Evolutionary conservation across 2,797 vertebrate species (phyloP).

Genomic region (Cercopithecus petaurista): DNA sequence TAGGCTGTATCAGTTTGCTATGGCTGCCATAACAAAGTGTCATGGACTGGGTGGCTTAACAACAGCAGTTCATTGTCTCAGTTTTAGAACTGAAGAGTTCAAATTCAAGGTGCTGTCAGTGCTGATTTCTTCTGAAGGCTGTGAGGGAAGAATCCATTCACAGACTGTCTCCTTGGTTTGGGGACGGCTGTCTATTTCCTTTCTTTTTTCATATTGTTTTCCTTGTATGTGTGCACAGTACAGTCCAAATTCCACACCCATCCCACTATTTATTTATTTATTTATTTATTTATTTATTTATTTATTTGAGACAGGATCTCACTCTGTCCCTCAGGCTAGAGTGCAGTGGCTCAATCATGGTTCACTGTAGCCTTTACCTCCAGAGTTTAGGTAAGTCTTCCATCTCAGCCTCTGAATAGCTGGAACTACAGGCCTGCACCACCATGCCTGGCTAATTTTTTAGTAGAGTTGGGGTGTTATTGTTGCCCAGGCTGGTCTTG

Average conservation of each 20-base stretch:
- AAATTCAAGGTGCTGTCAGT: background rate
- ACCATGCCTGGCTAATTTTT: background rate
- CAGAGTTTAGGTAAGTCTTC: background rate
- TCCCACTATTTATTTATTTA: too few species aligned
- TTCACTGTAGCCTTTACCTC: background rate
- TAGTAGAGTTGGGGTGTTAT: background rate
- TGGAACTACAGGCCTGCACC: background rate
- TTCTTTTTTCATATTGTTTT: background rate
- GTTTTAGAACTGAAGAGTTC: background rate
- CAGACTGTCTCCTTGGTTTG: background rate
- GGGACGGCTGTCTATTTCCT: background rate
- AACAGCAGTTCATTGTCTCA: background rate
- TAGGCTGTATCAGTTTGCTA: background rate
- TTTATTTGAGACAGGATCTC: background rate
- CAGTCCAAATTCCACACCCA: background rate
- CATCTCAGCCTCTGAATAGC: background rate
- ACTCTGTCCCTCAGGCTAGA: background rate
- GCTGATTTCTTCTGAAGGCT: background rate
- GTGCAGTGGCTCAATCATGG: background rate
- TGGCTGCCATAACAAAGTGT: background rate
- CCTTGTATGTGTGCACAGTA: background rate
- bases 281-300: too few species aligned
- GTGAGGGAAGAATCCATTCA: background rate
- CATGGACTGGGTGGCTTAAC: background rate
- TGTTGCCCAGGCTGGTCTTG: background rate